Evolutionary conservation across 2,113 vertebrate species (phyloP), one percentile per base, ranked within the genome.

Genomic region (Ranitomeya imitator): DNA sequence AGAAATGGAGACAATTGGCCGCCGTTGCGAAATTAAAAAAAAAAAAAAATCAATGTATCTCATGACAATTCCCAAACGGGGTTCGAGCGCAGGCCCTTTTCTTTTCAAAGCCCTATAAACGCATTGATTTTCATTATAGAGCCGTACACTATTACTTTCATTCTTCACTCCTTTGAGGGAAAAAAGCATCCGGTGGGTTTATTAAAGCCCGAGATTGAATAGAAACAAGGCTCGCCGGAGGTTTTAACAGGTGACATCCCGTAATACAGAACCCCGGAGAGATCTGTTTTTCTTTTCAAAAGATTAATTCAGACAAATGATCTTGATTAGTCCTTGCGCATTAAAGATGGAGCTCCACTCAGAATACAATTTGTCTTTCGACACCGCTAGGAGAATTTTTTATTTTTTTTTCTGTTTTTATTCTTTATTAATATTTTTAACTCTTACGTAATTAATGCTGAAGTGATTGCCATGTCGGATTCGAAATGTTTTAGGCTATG

Each of bases 261-360:
- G 69, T 69, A 79, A 77, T 57, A 51, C 18, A 16, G 78, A 69
- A 73, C 87, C 73, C 73, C n/a, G 54, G 65, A 71, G 86, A 7
- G 54, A 31, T 82, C 79, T 77, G 65, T 65, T 61, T 83, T 67
- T 63, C 71, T 51, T 76, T 83, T 88, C 67, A 55, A 76, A 80
- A 88, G 86, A 88, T 74, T 83, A 73, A 76, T 77, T 83, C 65
- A 61, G 86, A 88, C 80, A 83, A 80, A 88, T 83, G 86, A 76
- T 83, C 86, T 83, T 88, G 86, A 88, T 85, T 67, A 89, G 87
- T 89, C 81, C 81, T 85, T 89, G 87, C 55, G n/a, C 69, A 83
- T 83, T 83, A 88, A 83, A 77, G 79, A 73, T 57, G 65, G 7
- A 51, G 86, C 79, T 23, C n/a, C 52, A 19, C 51, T 86, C 52